A percentile compares a stretch with the other conserved stretches of the same genome.
These are phyloP conservation scores for Salarias fasciatus DNA, from an alignment of 2,797 vertebrate species.

Conservation along the genomic window DNA sequence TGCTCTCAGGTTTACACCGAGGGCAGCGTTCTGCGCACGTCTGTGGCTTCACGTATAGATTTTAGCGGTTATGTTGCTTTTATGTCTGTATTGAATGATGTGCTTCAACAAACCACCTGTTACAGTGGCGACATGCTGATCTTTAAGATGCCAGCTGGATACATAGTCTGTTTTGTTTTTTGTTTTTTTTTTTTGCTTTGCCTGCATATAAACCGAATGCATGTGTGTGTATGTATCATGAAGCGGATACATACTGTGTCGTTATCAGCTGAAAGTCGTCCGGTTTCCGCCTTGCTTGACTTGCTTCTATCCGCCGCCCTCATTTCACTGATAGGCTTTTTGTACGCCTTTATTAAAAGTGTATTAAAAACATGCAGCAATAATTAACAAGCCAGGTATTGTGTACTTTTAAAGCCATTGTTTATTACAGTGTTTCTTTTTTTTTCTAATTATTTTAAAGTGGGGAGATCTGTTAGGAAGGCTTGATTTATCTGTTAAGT, in stretches of 20 bases:
- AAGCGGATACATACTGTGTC: constrained; percentile 42
- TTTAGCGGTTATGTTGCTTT: constrained; percentile 7
- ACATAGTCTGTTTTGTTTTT: constrained; percentile 26
- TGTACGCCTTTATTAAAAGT: constrained; percentile 66
- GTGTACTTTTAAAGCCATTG: constrained; percentile 76
- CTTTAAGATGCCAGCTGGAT: constrained; percentile 33
- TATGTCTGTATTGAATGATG: constrained; percentile 17
- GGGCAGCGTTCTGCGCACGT: constrained; percentile 35
- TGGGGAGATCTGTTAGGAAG: constrained; percentile 42
- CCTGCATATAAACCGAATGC: constrained; percentile 38
- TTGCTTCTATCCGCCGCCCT: constrained; percentile 37
- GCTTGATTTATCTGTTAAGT: constrained; percentile 45
- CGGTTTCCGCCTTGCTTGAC: constrained; percentile 33
- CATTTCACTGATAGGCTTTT: constrained; percentile 52
- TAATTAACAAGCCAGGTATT: constrained; percentile 76
- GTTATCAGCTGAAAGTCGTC: constrained; percentile 28
- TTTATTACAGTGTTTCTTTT: constrained; percentile 46
- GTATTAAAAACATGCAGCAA: constrained; percentile 68
- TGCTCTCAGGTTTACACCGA: constrained; percentile 43
- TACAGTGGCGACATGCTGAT: constrained; percentile 22
- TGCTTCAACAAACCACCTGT: constrained; percentile 23
- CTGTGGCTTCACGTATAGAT: constrained; percentile 34
- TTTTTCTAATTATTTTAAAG: constrained; percentile 52
- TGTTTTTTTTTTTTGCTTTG: constrained; percentile 49
- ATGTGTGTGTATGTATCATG: constrained; percentile 48